Conservation (phyloP, 2,888 invertebrate genomes). For the Rhorus exstirpatorius region DNA sequence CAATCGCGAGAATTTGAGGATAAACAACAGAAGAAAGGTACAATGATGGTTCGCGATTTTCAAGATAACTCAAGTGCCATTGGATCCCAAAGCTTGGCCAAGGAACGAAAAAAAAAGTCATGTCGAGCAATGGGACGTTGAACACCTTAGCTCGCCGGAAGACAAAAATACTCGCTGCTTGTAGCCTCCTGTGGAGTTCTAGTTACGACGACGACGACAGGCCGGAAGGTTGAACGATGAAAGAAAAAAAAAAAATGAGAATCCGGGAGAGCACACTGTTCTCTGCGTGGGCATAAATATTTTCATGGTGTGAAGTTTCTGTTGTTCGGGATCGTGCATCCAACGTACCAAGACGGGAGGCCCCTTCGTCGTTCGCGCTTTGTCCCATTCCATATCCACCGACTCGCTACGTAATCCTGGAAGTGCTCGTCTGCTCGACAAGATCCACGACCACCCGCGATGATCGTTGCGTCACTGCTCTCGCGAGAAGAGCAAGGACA, state of each 20-base stretch:
- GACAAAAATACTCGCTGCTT: conserved; percentile 59
- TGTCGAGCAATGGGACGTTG: conserved; percentile 56
- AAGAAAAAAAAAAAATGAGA: conserved; percentile 27
- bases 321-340: conserved; percentile 40
- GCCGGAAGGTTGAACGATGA: conserved; percentile 4
- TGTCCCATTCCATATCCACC: conserved; percentile 27
- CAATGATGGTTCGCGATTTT: conserved; percentile 39
- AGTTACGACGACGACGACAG: conserved; percentile 22
- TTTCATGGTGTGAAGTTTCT: conserved; percentile 48
- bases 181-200: conserved; percentile 44
- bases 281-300: conserved; percentile 15
- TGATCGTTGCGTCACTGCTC: conserved; percentile 41
- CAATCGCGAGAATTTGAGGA: no score
- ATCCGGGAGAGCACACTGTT: conserved; percentile 27
- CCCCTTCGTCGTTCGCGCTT: conserved; percentile 27
- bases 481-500: conserved; percentile 7
- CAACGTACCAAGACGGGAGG: conserved; percentile 47
- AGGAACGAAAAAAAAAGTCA: conserved; percentile 61
- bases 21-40: no score
- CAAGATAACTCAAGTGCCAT: conserved; percentile 53
- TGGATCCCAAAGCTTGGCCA: conserved; percentile 40
- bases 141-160: conserved; percentile 62
- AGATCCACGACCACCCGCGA: conserved; percentile 36
- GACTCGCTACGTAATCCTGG: conserved; percentile 39
- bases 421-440: conserved; percentile 43